A percentile compares a stretch with the other conserved stretches of the same genome.
phyloP scores from a whole-genome alignment of 2,113 vertebrate species.

The Ptychochromis oligacanthus region DNA sequence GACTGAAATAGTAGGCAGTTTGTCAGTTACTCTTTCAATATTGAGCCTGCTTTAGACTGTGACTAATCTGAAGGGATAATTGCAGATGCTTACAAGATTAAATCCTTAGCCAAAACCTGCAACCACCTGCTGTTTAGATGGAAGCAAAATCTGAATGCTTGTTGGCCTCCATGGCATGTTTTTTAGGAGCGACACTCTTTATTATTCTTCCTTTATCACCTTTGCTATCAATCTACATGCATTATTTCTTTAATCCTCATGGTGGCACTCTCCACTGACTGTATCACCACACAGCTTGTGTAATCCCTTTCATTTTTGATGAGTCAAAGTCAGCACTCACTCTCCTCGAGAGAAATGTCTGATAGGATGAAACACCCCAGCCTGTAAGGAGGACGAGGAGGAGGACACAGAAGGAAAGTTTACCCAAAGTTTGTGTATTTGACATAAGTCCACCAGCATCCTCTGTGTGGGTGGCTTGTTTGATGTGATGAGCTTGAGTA shows the following conservation, averaged over 20 bases:
- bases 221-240: slow-evolving; percentile 8
- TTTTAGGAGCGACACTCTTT: not conserved
- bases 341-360: slow-evolving; percentile 31
- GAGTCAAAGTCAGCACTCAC: slow-evolving; percentile 45
- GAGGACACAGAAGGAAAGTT: slow-evolving; percentile 19
- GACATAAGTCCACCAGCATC: slow-evolving; percentile 11
- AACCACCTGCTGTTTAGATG: not conserved
- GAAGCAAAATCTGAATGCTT: not conserved
- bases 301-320: slow-evolving; percentile 46
- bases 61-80: not conserved
- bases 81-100: not conserved
- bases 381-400: not conserved
- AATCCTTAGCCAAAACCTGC: not conserved
- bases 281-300: slow-evolving; percentile 6
- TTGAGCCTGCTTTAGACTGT: not conserved
- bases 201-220: not conserved
- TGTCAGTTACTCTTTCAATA: not conserved
- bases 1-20: not conserved
- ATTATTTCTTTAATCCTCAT: slow-evolving; percentile 49
- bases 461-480: slow-evolving; percentile 10
- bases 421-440: slow-evolving; percentile 41
- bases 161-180: not conserved
- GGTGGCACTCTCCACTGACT: slow-evolving; percentile 63
- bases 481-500: slow-evolving; percentile 29
- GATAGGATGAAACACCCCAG: not conserved